Evolutionary conservation across 2,888 invertebrate genomes (phyloP), one percentile per base, ranked within the genome.

Genomic region (Drosophila mimetica): DNA sequence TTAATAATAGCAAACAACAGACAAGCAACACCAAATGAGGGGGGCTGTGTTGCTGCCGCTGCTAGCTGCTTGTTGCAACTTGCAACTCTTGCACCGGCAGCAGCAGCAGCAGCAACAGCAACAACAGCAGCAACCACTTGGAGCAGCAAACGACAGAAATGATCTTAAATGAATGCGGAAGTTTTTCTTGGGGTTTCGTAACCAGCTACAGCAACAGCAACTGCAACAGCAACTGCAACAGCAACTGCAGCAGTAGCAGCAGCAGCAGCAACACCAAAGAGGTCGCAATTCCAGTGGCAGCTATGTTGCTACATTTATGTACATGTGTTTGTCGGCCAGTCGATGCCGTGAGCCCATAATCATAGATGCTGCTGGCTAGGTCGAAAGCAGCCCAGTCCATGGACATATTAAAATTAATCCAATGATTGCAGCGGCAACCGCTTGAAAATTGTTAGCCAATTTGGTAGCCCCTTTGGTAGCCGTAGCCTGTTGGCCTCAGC

Each of bases 161-260:
- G 90, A 90, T 91, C 90, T 90, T 88, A 90, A 90, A 90, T 91
- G 91, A 91, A 91, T 91, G 91, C 91, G 91, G 91, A 91, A 91
- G 91, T 90, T 91, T 91, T 91, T 90, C 89, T 90, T 82, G 89
- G 81, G 82, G 88, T 91, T 91, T 90, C 91, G 90, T 91, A 91
- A 91, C 89, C 89, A 89, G 89, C 89, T 86, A 78, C 77, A 78
- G 50, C 70, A 65, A 66, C 65, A 70, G 65, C 51, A 34, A 39
- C 51, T 34, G n/a, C 36, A 6, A 9, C 34, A 11, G 18, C 58
- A n/a, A n/a, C n/a, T n/a, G n/a, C n/a, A n/a, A n/a, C n/a, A 47
- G 53, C 76, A 72, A 30, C 72, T 48, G 22, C 71, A 61, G 13
- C 74, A 59, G 25, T 71, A 63, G n/a, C 65, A 69, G 18, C 74